These are phyloP conservation scores for Xylophagus ater DNA, from an alignment of 2,888 invertebrate genomes.

Conservation along the genomic window DNA sequence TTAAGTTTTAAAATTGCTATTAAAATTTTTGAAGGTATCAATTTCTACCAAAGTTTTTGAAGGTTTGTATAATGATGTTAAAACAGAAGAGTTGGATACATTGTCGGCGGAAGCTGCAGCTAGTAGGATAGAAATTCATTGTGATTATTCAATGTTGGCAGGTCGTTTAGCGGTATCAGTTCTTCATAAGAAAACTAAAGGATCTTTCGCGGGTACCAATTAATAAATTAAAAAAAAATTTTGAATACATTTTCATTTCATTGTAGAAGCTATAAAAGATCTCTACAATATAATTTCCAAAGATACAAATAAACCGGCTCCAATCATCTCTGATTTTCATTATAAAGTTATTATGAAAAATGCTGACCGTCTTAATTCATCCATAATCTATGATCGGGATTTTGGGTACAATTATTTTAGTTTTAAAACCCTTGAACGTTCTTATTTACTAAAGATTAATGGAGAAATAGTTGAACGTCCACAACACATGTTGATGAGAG, in stretches of 20 bases:
- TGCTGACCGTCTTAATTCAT: constrained; percentile 73
- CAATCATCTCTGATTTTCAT: constrained; percentile 75
- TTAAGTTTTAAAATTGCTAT: no score
- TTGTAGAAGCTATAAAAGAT: constrained; percentile 71
- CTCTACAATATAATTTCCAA: constrained; percentile 63
- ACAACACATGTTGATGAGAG: constrained; percentile 94
- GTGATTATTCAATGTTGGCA: constrained; percentile 10
- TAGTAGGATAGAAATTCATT: constrained; percentile 9
- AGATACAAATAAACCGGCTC: constrained; percentile 52
- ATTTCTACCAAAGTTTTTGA: constrained; percentile 8
- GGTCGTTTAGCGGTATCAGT: constrained; percentile 9
- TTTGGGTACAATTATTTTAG: constrained; percentile 92
- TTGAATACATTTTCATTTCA: neutral
- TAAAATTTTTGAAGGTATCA: constrained; percentile 1
- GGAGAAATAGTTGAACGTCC: constrained; percentile 85
- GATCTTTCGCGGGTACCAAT: constrained; percentile 9
- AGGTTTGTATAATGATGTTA: constrained; percentile 11
- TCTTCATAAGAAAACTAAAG: constrained; percentile 9
- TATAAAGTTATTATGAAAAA: constrained; percentile 67
- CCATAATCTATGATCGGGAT: constrained; percentile 87
- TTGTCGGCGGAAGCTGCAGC: constrained; percentile 11
- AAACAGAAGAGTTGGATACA: constrained; percentile 7
- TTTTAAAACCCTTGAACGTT: constrained; percentile 86
- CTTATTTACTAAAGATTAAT: constrained; percentile 78
- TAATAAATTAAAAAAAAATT: neutral